phyloP scores from a whole-genome alignment of 2,113 vertebrate genomes.

The Antidorcas marsupialis region DNA sequence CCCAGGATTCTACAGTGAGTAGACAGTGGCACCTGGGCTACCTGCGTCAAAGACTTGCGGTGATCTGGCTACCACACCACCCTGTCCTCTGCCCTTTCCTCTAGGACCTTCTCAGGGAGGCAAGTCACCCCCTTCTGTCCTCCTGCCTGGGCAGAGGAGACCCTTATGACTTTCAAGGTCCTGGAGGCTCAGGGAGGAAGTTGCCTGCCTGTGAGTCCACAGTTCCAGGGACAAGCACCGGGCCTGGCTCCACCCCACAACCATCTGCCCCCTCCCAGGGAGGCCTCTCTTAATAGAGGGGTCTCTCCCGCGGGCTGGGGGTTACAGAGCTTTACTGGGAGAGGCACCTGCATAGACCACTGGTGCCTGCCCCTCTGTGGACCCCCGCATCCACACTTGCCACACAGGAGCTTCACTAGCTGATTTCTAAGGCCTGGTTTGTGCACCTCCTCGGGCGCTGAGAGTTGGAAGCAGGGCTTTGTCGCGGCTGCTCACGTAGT shows the following conservation, averaged over 20 bases:
- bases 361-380: not conserved
- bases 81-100: not conserved
- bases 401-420: not conserved
- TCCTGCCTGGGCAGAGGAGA: not conserved
- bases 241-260: not conserved
- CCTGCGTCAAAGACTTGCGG: fast-evolving
- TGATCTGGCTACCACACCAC: too few relatives aligned
- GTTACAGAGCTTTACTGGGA: not conserved
- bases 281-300: not conserved
- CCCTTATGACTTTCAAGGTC: too few relatives aligned
- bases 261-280: not conserved
- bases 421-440: not conserved
- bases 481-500: not conserved
- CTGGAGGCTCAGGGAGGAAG: not conserved
- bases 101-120: not conserved
- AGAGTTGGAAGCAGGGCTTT: not conserved
- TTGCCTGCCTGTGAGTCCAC: not conserved
- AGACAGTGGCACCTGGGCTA: not conserved
- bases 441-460: not conserved
- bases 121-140: fast-evolving
- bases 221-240: not conserved
- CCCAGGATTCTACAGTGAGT: not conserved
- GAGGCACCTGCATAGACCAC: not conserved
- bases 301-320: not conserved
- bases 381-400: fast-evolving